phyloP scores from a whole-genome alignment of 2,797 vertebrate species.

The Telmatherina bonti region DNA sequence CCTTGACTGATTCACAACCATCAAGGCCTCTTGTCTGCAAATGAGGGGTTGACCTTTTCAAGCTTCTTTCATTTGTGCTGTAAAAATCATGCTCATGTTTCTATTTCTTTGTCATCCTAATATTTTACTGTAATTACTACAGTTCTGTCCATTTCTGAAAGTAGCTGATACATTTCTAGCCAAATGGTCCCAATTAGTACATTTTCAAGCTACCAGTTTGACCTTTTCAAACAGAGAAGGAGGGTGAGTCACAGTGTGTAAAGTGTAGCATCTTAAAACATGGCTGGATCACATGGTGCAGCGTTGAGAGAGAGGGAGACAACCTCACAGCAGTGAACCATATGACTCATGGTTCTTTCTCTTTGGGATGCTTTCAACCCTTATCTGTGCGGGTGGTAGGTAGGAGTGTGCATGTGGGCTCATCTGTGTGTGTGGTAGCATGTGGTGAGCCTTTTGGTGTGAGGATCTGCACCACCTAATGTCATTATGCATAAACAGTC shows the following conservation, averaged over 20 bases:
- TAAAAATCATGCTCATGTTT: neutral
- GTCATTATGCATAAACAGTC: slow-evolving; percentile 7
- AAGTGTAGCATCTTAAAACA: slow-evolving; percentile 62
- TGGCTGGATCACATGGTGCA: slow-evolving; percentile 57
- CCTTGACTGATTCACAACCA: neutral
- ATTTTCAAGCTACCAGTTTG: slow-evolving; percentile 55
- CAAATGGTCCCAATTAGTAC: slow-evolving; percentile 47
- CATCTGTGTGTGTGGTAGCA: slow-evolving; percentile 47
- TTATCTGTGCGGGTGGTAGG: slow-evolving; percentile 41
- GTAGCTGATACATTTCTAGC: slow-evolving; percentile 6
- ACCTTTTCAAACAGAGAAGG: slow-evolving; percentile 67
- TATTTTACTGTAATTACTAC: slow-evolving; percentile 28
- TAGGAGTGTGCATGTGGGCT: slow-evolving; percentile 63
- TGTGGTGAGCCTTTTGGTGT: slow-evolving; percentile 47
- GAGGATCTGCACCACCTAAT: slow-evolving; percentile 27
- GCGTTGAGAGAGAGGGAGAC: slow-evolving; percentile 58
- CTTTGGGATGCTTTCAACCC: slow-evolving; percentile 51
- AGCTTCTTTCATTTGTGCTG: neutral
- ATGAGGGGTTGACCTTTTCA: slow-evolving; percentile 23
- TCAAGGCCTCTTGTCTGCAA: neutral
- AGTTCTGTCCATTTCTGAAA: slow-evolving; percentile 19
- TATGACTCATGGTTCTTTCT: slow-evolving; percentile 73
- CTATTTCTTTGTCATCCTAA: neutral
- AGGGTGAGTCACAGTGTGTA: slow-evolving; percentile 64
- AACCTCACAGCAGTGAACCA: slow-evolving; percentile 52